Conservation (phyloP, 2,797 vertebrate species). For the Oryzias dopingdopingensis region DNA sequence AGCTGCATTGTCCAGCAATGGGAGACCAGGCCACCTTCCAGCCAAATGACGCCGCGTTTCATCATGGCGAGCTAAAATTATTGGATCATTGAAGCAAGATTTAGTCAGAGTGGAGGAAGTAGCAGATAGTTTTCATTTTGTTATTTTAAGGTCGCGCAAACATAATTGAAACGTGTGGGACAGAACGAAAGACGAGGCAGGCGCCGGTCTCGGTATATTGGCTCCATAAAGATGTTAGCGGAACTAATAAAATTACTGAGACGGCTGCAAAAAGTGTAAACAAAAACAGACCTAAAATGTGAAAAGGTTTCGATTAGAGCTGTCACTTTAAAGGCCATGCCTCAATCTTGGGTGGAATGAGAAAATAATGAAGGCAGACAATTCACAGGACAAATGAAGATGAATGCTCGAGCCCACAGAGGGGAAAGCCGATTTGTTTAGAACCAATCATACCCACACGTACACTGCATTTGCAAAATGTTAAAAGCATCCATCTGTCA, state of each 20-base stretch:
- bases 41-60: constrained; percentile 46
- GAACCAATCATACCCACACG: constrained; percentile 3
- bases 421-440: neutral
- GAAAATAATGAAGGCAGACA: constrained; percentile 7
- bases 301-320: constrained; percentile 8
- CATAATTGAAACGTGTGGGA: constrained; percentile 36
- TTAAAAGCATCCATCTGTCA: neutral
- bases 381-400: constrained; percentile 15
- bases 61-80: constrained; percentile 58
- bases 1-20: constrained; percentile 53
- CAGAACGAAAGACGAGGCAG: constrained; percentile 21
- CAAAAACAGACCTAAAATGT: constrained; percentile 6
- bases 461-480: neutral
- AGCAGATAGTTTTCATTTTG: constrained; percentile 32
- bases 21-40: constrained; percentile 44
- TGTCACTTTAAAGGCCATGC: constrained; percentile 5
- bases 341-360: constrained; percentile 4
- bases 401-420: constrained; percentile 8
- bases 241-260: constrained; percentile 18
- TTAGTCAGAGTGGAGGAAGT: constrained; percentile 26
- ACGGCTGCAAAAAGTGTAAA: constrained; percentile 20
- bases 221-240: constrained; percentile 15
- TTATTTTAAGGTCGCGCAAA: constrained; percentile 40
- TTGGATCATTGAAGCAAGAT: constrained; percentile 28
- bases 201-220: constrained; percentile 7